phyloP scores from a whole-genome alignment of 2,888 invertebrate species.

The Beris morrisii region DNA sequence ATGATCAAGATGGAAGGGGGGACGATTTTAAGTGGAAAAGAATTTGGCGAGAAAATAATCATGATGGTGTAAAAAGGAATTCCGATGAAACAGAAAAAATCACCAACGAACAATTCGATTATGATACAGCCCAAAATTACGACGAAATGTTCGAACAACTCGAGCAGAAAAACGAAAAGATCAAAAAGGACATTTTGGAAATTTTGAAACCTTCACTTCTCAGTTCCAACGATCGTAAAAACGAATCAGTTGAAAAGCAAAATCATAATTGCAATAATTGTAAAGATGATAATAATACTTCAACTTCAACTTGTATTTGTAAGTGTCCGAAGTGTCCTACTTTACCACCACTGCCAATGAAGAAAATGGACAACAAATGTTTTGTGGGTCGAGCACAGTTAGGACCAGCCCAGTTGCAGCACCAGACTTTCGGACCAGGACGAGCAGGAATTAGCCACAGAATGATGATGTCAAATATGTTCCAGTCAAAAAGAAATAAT shows the following conservation, averaged over 20 bases:
- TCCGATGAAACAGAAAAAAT: background rate
- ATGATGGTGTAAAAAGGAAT: conserved; percentile 1
- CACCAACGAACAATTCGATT: background rate
- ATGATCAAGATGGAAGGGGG: background rate
- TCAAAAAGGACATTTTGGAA: conserved; percentile 23
- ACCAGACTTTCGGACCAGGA: too few species aligned
- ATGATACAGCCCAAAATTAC: background rate
- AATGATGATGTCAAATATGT: background rate
- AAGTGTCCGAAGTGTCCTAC: background rate
- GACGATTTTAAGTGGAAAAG: background rate
- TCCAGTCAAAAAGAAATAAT: background rate
- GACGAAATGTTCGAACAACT: conserved; percentile 20
- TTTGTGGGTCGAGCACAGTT: too few species aligned
- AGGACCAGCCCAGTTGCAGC: too few species aligned
- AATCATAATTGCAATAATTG: too few species aligned
- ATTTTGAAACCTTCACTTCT: conserved; percentile 13
- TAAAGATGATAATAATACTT: too few species aligned
- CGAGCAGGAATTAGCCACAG: background rate
- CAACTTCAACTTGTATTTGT: background rate
- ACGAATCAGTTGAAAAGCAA: too few species aligned
- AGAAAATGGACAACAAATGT: too few species aligned
- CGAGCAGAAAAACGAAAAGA: conserved; percentile 21
- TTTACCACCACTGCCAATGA: background rate
- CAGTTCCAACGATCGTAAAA: background rate
- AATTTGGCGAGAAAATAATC: background rate